Percentiles rank a stretch among this genome's conserved stretches.
Evolutionary conservation across 2,888 invertebrate species (phyloP).

Genomic region (Octodonta nipae): DNA sequence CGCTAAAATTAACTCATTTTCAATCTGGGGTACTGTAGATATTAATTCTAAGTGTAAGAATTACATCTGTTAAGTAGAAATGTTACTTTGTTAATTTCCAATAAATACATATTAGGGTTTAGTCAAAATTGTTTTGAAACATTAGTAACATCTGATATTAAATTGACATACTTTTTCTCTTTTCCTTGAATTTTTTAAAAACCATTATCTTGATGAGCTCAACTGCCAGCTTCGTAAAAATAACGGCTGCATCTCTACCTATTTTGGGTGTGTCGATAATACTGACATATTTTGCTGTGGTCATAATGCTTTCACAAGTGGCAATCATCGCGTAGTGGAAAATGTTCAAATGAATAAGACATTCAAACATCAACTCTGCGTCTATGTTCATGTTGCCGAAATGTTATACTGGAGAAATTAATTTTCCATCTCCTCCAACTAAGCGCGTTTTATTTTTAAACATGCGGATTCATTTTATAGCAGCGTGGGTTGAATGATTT

Average conservation of each 20-base stretch:
- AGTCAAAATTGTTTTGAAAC: too few relatives aligned
- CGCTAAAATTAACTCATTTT: too few relatives aligned
- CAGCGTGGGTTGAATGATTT: too few relatives aligned
- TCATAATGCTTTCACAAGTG: slow-evolving; percentile 23
- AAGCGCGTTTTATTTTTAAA: too few relatives aligned
- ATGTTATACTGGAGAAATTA: too few relatives aligned
- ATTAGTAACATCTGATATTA: not conserved
- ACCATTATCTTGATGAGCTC: slow-evolving; percentile 24
- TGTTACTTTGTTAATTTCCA: too few relatives aligned
- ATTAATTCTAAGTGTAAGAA: too few relatives aligned
- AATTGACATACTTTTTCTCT: slow-evolving; percentile 19
- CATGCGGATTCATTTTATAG: too few relatives aligned
- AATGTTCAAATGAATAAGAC: slow-evolving; percentile 24
- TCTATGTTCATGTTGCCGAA: slow-evolving; percentile 23
- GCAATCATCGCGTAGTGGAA: slow-evolving; percentile 25
- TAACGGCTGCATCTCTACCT: slow-evolving; percentile 21
- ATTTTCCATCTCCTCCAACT: too few relatives aligned
- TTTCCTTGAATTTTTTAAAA: slow-evolving; percentile 22
- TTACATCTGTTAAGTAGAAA: too few relatives aligned
- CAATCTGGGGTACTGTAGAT: too few relatives aligned
- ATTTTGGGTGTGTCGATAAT: slow-evolving; percentile 22
- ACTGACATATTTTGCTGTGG: slow-evolving; percentile 21
- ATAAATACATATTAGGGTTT: too few relatives aligned
- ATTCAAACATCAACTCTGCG: slow-evolving; percentile 27
- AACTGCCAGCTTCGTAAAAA: slow-evolving; percentile 17